A percentile compares a stretch with the other conserved stretches of the same genome.
Conservation (phyloP, 2,888 invertebrate species). For the Muscina levida region DNA sequence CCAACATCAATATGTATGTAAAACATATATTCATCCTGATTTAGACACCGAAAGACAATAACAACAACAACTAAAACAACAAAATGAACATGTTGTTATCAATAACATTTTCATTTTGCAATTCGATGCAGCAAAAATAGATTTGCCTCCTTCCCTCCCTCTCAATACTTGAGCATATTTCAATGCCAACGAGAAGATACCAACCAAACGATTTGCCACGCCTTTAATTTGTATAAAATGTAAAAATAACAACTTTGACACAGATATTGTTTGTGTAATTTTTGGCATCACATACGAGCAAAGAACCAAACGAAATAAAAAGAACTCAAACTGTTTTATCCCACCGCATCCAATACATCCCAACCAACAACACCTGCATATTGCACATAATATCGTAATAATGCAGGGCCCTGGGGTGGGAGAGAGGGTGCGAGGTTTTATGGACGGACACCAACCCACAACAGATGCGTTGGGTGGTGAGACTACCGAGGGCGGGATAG, state of each 20-base stretch:
- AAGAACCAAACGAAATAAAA: conserved; percentile 5
- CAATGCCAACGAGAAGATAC: conserved; percentile 17
- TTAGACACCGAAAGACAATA: too few species aligned
- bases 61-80: too few species aligned
- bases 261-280: conserved; percentile 45
- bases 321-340: conserved; percentile 9
- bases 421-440: too few species aligned
- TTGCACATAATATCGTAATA: not conserved
- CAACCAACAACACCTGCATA: conserved; percentile 20
- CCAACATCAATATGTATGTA: too few species aligned
- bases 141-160: too few species aligned
- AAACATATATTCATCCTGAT: too few species aligned
- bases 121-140: conserved; percentile 17
- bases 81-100: conserved; percentile 18
- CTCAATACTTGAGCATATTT: too few species aligned
- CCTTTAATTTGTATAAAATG: conserved; percentile 42
- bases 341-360: not conserved
- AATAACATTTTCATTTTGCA: not conserved
- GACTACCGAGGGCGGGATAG: too few species aligned
- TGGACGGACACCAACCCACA: too few species aligned
- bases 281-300: conserved; percentile 42
- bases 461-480: too few species aligned
- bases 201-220: conserved; percentile 33
- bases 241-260: conserved; percentile 52
- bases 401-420: not conserved